Base-by-base conservation (phyloP, 2,797 vertebrate genomes). In the Huso huso region DNA sequence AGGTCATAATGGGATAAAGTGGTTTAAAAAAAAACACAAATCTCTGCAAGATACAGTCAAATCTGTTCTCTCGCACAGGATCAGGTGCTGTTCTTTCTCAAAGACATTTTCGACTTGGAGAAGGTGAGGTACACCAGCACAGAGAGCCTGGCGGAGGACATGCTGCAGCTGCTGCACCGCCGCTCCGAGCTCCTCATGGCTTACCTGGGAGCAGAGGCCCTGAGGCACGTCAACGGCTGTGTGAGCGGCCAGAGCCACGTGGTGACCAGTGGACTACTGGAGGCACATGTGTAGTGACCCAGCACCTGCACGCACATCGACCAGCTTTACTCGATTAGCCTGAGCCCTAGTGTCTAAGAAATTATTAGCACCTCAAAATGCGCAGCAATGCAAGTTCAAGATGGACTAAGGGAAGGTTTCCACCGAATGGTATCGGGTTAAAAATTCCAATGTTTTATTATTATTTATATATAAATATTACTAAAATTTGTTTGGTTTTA, bases 101-200 rank as follows among this genome's bases (percentile, higher is more conserved):
- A 93, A 79, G 95, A 98, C 83, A 93, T 99, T 70, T 99, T 99
- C 66, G 95, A 99, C 74, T 89, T 95, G 75, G 96, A 99, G 63
- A 98, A 97, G 77, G 96, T 97, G 50, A 88, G 95, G 0, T 98
- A 96, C 81, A 89, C 83, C 0, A 91, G 77, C 0, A 85, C 93
- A 77, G 95, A 98, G 69, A 88, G 78, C 48, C 79, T 99, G 76
- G 87, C 93, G 0, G 95, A 96, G 73, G 96, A 99, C 73, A 90
- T 96, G 50, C 83, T 92, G 8, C 92, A 87, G 63, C 77, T 95
- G 63, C 81, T 99, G 49, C 87, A 90, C 64, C 81, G 90, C 0
- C 93, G 91, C 78, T 92, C 90, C 0, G 94, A 95, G 65, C 86
- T 97, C 68, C 75, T 98, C 50, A 69, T 89, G 73, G 88, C 90